Base-by-base conservation (phyloP, 2,888 invertebrate genomes). In the Himalopsyche kuldschensis region DNA sequence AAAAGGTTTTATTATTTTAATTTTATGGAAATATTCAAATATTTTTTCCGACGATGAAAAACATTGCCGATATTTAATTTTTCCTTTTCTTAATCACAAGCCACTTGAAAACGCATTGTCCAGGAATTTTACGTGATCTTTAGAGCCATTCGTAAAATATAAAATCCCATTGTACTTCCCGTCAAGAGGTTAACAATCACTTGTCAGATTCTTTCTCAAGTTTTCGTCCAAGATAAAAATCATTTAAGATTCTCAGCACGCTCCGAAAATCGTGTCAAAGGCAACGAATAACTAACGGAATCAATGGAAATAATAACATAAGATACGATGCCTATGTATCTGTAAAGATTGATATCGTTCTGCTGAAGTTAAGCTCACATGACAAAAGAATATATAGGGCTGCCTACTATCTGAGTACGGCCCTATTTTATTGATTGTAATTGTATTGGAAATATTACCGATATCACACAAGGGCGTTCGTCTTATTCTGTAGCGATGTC, bases 181-280 rank as follows among this genome's bases (percentile, higher is more conserved):
- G 82, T 79, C 82, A 75, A 75, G 46, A 69, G 78, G 78, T 75
- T 79, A 82, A 78, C 82, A 82, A 82, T 82, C 82, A 82, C 78
- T 82, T 82, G 75, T 75, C 79, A n/a, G 79, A 41, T 41, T 41
- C 35, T 35, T 76, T 20, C 15, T 35, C 76, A 20, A 79, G 55
- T 20, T n/a, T 32, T 20, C 20, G 30, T 78, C 30, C 15, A 27
- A 30, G 82, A 82, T 82, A 82, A 63, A 78, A 78, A 82, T 82
- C 82, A 63, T 35, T 31, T 63, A 78, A 79, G 82, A 82, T 78
- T 82, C 82, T 46, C 75, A 46, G 79, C 82, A 82, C 82, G 82
- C 75, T 79, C 75, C 35, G 79, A 76, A 47, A 79, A 82, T 82
- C 82, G 82, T 82, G 82, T 82, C 82, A 82, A 82, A 82, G 75